These are phyloP conservation scores for Varecia variegata DNA, from an alignment of 2,797 vertebrate species.

Conservation along the genomic window DNA sequence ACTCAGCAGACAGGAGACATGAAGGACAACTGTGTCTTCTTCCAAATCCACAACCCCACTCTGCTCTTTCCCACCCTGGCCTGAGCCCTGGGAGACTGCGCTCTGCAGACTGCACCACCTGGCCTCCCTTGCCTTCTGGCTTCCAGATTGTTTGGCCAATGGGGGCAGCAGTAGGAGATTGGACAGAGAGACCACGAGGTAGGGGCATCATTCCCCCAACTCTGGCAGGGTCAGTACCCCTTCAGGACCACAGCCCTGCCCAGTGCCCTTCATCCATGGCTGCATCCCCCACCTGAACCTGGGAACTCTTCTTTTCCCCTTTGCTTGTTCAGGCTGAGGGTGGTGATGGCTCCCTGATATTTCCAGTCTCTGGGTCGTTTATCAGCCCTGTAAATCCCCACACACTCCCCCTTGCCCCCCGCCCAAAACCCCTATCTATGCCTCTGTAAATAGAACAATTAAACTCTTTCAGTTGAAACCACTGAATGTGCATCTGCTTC, in stretches of 20 bases:
- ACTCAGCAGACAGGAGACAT: neutral
- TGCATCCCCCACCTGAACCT: neutral
- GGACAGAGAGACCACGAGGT: neutral
- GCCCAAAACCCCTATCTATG: neutral
- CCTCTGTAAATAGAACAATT: neutral
- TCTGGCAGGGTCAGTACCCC: neutral
- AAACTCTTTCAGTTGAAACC: neutral
- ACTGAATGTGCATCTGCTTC: neutral
- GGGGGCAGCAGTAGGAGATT: neutral
- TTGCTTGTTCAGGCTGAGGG: neutral
- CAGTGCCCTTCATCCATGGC: neutral
- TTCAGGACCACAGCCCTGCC: neutral
- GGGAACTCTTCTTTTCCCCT: neutral
- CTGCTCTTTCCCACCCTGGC: neutral
- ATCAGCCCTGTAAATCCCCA: neutral
- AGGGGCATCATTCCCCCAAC: neutral
- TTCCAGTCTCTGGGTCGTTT: neutral
- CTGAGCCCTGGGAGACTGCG: neutral
- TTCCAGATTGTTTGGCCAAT: neutral
- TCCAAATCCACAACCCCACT: neutral
- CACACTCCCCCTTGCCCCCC: no score
- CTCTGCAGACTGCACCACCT: neutral
- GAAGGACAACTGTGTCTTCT: neutral
- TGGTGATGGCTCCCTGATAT: neutral
- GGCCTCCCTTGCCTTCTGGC: neutral